Percentiles rank a stretch among this genome's conserved stretches.
Evolutionary conservation across 2,888 invertebrate species (phyloP).

Genomic region (Mythimna impura): DNA sequence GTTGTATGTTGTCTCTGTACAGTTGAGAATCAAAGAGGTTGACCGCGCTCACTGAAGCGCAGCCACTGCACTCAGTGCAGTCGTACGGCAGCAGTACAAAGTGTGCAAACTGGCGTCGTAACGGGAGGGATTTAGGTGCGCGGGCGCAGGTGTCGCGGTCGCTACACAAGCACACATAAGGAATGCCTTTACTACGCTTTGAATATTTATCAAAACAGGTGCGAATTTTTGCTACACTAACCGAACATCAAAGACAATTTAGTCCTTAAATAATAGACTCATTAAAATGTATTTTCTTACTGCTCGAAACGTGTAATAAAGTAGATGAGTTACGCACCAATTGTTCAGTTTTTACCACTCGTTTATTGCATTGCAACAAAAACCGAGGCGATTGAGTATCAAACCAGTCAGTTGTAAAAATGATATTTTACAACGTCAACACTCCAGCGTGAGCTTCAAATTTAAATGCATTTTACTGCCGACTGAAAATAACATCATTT

Average conservation of each 20-base stretch:
- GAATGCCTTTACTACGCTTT: conserved; percentile 54
- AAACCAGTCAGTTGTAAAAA: conserved; percentile 25
- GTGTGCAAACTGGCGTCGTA: conserved; percentile 62
- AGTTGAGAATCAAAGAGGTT: conserved; percentile 38
- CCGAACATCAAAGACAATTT: conserved; percentile 16
- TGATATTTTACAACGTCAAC: conserved; percentile 18
- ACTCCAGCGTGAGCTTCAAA: conserved; percentile 10
- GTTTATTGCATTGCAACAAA: conserved; percentile 31
- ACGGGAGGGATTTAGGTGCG: conserved; percentile 64
- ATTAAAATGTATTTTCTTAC: conserved; percentile 7
- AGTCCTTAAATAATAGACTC: conserved; percentile 23
- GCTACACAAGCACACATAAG: conserved; percentile 20
- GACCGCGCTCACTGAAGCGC: conserved; percentile 50
- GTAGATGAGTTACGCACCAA: conserved; percentile 20
- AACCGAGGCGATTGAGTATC: conserved; percentile 17
- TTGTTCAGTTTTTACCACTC: conserved; percentile 34
- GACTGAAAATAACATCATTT: conserved; percentile 12
- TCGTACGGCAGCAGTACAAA: conserved; percentile 54
- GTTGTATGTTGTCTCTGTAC: not conserved
- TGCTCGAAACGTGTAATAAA: conserved; percentile 21
- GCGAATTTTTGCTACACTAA: conserved; percentile 34
- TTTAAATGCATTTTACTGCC: conserved; percentile 11
- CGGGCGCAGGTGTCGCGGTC: conserved; percentile 63
- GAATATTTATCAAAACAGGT: conserved; percentile 56
- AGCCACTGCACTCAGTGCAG: conserved; percentile 36